Base-by-base conservation (phyloP, 2,113 vertebrate species). In the Oriolus oriolus region DNA sequence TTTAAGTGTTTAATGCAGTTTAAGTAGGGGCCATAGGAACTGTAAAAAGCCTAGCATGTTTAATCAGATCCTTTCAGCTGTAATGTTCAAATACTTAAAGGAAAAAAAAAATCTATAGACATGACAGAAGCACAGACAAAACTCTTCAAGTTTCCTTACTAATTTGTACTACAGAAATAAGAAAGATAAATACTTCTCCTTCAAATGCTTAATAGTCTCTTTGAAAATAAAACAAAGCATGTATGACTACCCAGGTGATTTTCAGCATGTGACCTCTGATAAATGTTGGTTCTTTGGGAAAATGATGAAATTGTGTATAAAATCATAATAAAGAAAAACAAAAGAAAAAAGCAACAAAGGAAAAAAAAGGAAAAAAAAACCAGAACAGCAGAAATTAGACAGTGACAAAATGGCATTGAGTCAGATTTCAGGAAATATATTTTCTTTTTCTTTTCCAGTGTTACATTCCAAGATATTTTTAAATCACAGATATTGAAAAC, bases 401-500 rank as follows among this genome's bases (percentile, higher is more conserved):
- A 64, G 20, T 61, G 73, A 82, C 30, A 86, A 90, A 90, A 73
- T 3, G 5, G 17, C 31, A 74, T 14, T 83, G 75, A 83, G 37
- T 59, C 31, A 84, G 56, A 91, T 85, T 81, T 92, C 79, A 97
- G 93, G 87, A 97, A 86, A 91, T 75, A 30, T 9, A 42, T 89
- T 92, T 94, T 93, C 45, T 95, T 91, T 89, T 95, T 92, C 42
- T 95, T 96, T 91, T 86, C 87, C 93, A 95, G 39, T 75, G 53
- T 68, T 78, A 61, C 64, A 78, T 84, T 93, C 91, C 89, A 95
- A 93, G 95, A 81, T 97, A 95, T 96, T 97, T 97, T 97, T 93
- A 96, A 89, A 91, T 52, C 88, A 70, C 33, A 93, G 49, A 71
- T 96, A 96, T 93, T 95, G 59, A 87, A 96, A 96, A 88, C 94